A percentile compares a stretch with the other conserved stretches of the same genome.
Evolutionary conservation across 2,113 vertebrate species (phyloP).

Genomic region (Aspidoscelis tigris): DNA sequence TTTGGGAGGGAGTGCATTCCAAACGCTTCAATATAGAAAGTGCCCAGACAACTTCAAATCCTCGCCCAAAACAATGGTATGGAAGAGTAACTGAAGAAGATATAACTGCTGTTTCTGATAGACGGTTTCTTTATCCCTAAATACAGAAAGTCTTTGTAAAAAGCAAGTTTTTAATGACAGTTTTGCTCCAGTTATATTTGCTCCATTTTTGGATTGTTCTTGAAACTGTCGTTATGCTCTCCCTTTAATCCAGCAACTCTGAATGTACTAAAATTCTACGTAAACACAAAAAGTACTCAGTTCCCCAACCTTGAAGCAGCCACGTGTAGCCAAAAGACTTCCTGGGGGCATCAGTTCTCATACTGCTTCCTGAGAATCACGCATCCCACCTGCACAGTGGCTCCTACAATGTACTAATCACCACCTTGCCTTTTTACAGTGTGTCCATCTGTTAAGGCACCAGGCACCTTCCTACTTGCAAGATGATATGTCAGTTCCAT

Average conservation of each 20-base stretch:
- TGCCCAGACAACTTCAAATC: too few species aligned
- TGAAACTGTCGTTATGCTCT: neutral
- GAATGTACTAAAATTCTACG: neutral
- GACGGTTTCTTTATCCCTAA: neutral
- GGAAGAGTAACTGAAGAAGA: neutral
- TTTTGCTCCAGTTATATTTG: neutral
- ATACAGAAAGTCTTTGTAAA: neutral
- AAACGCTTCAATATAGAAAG: too few species aligned
- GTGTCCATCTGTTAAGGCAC: conserved; percentile 54
- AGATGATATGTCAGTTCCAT: conserved; percentile 40
- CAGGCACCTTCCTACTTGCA: conserved; percentile 45
- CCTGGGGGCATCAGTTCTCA: conserved; percentile 33
- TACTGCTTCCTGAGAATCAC: conserved; percentile 36
- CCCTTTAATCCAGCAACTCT: neutral
- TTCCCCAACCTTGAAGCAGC: neutral
- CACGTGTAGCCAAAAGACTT: conserved; percentile 29
- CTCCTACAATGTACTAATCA: conserved; percentile 3
- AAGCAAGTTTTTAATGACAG: neutral
- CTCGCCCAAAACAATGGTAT: too few species aligned
- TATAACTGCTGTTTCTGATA: neutral
- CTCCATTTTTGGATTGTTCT: neutral
- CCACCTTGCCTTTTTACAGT: conserved; percentile 45
- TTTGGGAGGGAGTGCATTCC: too few species aligned
- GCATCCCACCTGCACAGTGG: conserved; percentile 28
- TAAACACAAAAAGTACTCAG: conserved; percentile 11